Conservation (phyloP, 2,797 vertebrate species). For the Clarias pachynema region DNA sequence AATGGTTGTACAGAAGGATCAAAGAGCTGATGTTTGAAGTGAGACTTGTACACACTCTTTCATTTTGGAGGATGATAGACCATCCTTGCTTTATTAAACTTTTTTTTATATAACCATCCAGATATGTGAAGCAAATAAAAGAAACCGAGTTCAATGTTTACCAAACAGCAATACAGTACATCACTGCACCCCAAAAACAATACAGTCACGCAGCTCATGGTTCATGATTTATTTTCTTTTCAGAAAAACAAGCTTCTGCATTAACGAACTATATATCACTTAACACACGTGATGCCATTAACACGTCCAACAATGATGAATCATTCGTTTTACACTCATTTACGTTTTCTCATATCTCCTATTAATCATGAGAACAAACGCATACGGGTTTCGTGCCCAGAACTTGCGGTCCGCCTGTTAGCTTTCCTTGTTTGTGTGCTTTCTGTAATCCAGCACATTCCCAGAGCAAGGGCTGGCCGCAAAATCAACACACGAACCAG, state of each 20-base stretch:
- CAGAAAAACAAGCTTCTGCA: background rate
- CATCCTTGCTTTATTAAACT: background rate
- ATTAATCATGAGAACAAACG: slow-evolving; percentile 17
- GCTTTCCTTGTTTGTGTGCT: slow-evolving; percentile 36
- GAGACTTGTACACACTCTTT: background rate
- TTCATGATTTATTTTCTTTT: background rate
- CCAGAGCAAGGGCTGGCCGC: slow-evolving; percentile 33
- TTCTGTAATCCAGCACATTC: slow-evolving; percentile 51
- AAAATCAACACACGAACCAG: slow-evolving; percentile 44
- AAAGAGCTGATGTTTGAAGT: background rate
- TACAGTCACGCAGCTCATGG: background rate
- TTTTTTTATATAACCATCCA: background rate
- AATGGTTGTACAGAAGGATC: background rate
- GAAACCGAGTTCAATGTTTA: background rate
- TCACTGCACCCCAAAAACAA: background rate
- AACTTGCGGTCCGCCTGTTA: slow-evolving; percentile 34
- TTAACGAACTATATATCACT: slow-evolving; percentile 14
- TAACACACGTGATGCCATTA: background rate
- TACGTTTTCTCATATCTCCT: background rate
- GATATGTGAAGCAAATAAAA: slow-evolving; percentile 3
- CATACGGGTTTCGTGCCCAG: slow-evolving; percentile 21
- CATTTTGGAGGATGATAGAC: slow-evolving; percentile 7
- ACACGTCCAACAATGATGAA: background rate
- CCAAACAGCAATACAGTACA: slow-evolving; percentile 2
- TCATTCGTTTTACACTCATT: background rate